Evolutionary conservation across 1,140 invertebrate species (phyloP), one percentile per base, ranked within the genome.

Genomic region (Anastrepha obliqua): DNA sequence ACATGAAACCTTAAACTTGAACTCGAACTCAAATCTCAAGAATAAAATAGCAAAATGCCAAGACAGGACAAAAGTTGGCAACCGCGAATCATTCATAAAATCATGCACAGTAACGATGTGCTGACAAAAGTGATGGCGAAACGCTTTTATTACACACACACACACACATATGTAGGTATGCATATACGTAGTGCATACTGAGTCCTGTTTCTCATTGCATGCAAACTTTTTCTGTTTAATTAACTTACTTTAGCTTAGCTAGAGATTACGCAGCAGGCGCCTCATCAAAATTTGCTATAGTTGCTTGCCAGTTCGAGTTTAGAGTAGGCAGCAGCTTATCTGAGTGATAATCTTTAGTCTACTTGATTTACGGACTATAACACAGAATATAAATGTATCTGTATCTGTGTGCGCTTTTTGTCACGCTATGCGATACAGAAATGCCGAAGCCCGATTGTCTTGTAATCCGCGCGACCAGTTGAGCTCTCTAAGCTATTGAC

Each of bases 1-100:
- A 81, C 51, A 81, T 81, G 51, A 58, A 81, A 58, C 47, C 74
- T 20, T 47, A 58, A 81, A 81, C n/a, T 81, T 81, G 74, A 81
- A 58, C 74, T 81, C 51, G 47, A 81, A 81, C 15, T 81, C n/a
- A 62, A 62, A 62, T 62, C 60, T 17, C 13, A 62, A n/a, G 60
- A 62, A 15, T n/a, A 62, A 17, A 62, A 62, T 29, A 62, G n/a
- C 60, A 17, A 62, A 62, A 62, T 4, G n/a, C 60, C 13, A 62
- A 62, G 60, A 62, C 60, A 62, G 15, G 60, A 62, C 60, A 62
- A 62, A 62, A 62, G 4, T n/a, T 9, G n/a, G 60, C 60, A 62
- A 62, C 9, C 60, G 60, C 60, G 60, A 62, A 62, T 62, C 60
- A 62, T 62, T 62, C 60, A 62, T 62, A 62, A 62, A 62, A 62